Conservation (phyloP, 2,888 invertebrate genomes). For the Bursaphelenchus okinawaensis region DNA sequence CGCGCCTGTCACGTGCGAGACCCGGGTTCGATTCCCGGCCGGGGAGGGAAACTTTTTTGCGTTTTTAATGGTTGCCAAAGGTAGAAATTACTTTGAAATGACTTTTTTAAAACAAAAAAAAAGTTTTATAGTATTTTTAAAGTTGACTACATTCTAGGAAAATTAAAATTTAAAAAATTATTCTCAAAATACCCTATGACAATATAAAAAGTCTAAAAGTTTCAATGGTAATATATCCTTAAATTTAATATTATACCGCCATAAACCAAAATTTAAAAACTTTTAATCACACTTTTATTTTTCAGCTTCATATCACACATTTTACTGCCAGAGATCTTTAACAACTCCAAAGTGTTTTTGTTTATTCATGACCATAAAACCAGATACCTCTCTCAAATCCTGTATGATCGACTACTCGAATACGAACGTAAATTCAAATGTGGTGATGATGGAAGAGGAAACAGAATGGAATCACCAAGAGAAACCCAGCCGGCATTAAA, state of each 20-base stretch:
- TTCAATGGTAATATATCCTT: not conserved
- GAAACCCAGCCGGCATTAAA: not conserved
- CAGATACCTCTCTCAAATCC: conserved; percentile 1
- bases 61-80: no score
- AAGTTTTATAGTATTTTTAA: no score
- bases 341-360: conserved; percentile 1
- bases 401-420: not conserved
- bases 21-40: not conserved
- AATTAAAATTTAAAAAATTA: no score
- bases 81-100: no score
- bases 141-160: no score
- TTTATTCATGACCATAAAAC: conserved; percentile 7
- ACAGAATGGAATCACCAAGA: not conserved
- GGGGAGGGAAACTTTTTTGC: not conserved
- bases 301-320: not conserved
- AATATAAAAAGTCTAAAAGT: not conserved
- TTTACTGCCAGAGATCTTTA: conserved; percentile 3
- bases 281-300: not conserved
- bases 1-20: not conserved
- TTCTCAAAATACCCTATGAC: no score
- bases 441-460: not conserved
- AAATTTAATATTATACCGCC: no score
- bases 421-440: conserved; percentile 1
- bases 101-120: no score
- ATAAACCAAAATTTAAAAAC: no score